phyloP scores from a whole-genome alignment of 2,888 invertebrate species.

The Hoplodrina blanda region DNA sequence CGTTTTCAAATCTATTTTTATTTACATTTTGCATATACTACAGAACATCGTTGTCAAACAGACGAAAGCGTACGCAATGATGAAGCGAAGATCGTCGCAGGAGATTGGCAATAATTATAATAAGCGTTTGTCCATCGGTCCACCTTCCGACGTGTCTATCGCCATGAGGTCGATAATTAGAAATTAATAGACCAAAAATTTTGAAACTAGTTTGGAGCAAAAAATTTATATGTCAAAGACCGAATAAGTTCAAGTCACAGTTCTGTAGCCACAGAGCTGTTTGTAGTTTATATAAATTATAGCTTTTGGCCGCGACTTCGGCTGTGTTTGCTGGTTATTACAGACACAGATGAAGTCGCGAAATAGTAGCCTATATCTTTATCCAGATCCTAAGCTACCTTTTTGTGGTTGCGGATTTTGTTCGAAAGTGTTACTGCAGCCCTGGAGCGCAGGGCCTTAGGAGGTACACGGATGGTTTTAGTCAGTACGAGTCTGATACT shows the following conservation, averaged over 20 bases:
- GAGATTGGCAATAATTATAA: constrained; percentile 79
- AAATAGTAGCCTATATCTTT: too few relatives aligned
- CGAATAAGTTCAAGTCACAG: background rate
- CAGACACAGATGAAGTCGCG: too few relatives aligned
- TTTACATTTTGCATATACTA: constrained; percentile 64
- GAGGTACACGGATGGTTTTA: too few relatives aligned
- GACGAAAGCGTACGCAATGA: constrained; percentile 74
- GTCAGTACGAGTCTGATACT: too few relatives aligned
- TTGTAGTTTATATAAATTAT: background rate
- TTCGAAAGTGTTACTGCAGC: too few relatives aligned
- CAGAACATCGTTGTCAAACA: constrained; percentile 69
- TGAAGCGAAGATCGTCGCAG: constrained; percentile 74
- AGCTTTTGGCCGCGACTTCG: too few relatives aligned
- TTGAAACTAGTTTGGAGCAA: constrained; percentile 47
- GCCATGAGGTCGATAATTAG: constrained; percentile 65
- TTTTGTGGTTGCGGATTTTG: too few relatives aligned
- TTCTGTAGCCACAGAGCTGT: background rate
- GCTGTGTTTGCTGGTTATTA: too few relatives aligned
- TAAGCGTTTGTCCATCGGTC: constrained; percentile 68
- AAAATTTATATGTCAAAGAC: constrained; percentile 22
- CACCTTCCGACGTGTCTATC: constrained; percentile 55
- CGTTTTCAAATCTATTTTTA: constrained; percentile 6
- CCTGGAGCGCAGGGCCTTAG: too few relatives aligned
- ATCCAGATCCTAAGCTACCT: too few relatives aligned
- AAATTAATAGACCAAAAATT: constrained; percentile 67